Evolutionary conservation across 1,140 invertebrate genomes (phyloP).

Genomic region (Hycleus cichorii): DNA sequence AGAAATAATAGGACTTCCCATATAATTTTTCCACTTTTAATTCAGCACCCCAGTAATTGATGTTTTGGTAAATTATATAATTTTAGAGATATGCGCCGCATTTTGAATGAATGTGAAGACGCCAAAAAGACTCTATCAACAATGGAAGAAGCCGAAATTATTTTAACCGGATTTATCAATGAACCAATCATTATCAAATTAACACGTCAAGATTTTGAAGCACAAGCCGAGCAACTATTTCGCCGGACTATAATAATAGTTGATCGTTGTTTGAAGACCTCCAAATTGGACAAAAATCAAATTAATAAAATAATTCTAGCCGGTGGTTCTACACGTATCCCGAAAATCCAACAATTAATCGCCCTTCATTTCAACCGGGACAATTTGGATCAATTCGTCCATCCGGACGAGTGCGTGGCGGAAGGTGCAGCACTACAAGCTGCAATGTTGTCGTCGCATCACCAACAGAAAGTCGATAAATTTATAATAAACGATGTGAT

Average conservation of each 20-base stretch:
- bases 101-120: slow-evolving; percentile 73
- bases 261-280: not conserved
- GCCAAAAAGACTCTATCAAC: slow-evolving; percentile 70
- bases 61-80: slow-evolving; percentile 43
- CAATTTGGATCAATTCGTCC: slow-evolving; percentile 22
- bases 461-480: slow-evolving; percentile 6
- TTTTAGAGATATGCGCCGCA: slow-evolving; percentile 66
- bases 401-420: slow-evolving; percentile 28
- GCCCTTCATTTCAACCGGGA: slow-evolving; percentile 44
- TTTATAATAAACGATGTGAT: slow-evolving; percentile 15
- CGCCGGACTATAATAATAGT: slow-evolving; percentile 50
- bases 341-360: slow-evolving; percentile 43
- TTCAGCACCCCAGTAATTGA: no score
- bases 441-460: slow-evolving; percentile 37
- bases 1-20: no score
- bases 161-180: slow-evolving; percentile 71
- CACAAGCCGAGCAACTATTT: slow-evolving; percentile 58
- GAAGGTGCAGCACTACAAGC: slow-evolving; percentile 35
- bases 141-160: slow-evolving; percentile 66
- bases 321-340: slow-evolving; percentile 56
- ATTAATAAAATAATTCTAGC: slow-evolving; percentile 57
- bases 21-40: no score
- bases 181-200: slow-evolving; percentile 58
- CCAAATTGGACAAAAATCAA: not conserved
- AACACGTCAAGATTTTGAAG: slow-evolving; percentile 49